Evolutionary conservation across 2,888 invertebrate species (phyloP), one percentile per base, ranked within the genome.

Genomic region (Lissocephala sabroskyi): DNA sequence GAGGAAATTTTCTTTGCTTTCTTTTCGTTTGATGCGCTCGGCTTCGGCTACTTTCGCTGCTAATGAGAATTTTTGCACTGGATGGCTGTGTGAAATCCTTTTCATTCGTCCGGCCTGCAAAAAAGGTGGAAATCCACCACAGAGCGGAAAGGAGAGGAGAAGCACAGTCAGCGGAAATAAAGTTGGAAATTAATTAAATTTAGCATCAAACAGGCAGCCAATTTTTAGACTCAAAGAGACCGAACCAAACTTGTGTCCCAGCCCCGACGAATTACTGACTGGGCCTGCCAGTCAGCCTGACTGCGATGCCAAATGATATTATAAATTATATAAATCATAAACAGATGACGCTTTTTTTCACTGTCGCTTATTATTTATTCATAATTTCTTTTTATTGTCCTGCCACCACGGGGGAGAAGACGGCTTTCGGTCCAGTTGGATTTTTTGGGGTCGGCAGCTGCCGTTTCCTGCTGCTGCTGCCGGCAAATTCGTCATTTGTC

Each of bases 331-430:
- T 74, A 75, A 74, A 74, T 74, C 73, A 74, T 52, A 65, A 70
- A 63, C 73, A 74, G 73, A 71, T 74, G 73, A 60, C 73, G 66
- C 62, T 46, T 48, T 52, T 59, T 52, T 52, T 45, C 47, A 42
- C 53, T 51, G 56, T 10, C 68, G 59, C 64, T 54, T 50, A 68
- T 70, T 71, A 65, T 70, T 73, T 73, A 73, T 73, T 73, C 71
- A 73, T 71, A 74, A 73, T 70, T 73, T 71, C 59, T 64, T 68
- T 71, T 73, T 74, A 73, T 74, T 65, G 64, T 71, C 58, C 67
- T 74, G 65, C 43, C 41, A 16, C 16, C 16, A 35, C 1, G 6
- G 17, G 7, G 7, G 46, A 48, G 50, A 51, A 28, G 2, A 40
- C n/a, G n/a, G n/a, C n/a, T n/a, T n/a, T n/a, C n/a, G n/a, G n/a